A percentile compares a stretch with the other conserved stretches of the same genome.
Conservation (phyloP, 2,888 invertebrate genomes). For the Drosophila ochracea region DNA sequence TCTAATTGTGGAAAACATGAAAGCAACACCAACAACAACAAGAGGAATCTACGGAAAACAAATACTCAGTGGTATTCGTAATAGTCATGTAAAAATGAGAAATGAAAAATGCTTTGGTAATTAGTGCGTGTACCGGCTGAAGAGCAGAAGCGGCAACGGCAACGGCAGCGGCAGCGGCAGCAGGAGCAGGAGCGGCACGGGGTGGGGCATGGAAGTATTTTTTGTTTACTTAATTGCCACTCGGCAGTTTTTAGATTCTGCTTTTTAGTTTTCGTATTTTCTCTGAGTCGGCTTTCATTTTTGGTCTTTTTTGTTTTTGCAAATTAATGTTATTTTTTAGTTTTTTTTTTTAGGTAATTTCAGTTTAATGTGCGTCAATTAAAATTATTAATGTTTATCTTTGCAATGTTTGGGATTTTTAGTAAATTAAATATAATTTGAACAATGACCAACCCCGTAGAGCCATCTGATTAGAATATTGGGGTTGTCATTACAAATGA, state of each 20-base stretch:
- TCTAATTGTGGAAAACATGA: constrained; percentile 73
- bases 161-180: not conserved
- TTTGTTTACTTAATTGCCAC: constrained; percentile 60
- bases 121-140: constrained; percentile 70
- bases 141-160: not conserved
- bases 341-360: constrained; percentile 55
- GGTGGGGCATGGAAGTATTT: not conserved
- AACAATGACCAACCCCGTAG: constrained; percentile 32
- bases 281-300: constrained; percentile 49
- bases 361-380: constrained; percentile 79
- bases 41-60: not conserved
- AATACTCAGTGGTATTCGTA: constrained; percentile 35
- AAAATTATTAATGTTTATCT: constrained; percentile 76
- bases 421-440: constrained; percentile 76
- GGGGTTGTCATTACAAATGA: not conserved
- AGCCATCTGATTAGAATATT: constrained; percentile 27
- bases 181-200: constrained; percentile 8
- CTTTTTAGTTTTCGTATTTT: constrained; percentile 40
- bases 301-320: constrained; percentile 58
- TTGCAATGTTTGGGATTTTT: constrained; percentile 36
- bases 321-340: constrained; percentile 46
- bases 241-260: constrained; percentile 17
- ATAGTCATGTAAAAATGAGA: constrained; percentile 43
- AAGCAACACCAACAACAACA: constrained; percentile 19
- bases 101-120: constrained; percentile 71